Base-by-base conservation (phyloP, 2,797 vertebrate species). In the Artibeus jamaicensis region DNA sequence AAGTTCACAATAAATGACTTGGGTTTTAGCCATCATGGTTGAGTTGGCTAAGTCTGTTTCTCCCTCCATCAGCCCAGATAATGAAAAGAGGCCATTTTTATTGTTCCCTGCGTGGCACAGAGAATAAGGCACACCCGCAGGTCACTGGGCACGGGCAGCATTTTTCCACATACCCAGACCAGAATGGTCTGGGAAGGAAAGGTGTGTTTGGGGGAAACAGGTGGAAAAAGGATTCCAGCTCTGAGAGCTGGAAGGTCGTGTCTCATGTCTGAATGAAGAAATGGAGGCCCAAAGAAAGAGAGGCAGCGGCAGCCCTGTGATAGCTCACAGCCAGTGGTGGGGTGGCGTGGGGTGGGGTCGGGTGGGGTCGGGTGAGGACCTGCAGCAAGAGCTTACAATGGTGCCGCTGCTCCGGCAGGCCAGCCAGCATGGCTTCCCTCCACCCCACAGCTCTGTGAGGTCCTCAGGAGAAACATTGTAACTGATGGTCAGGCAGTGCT, bases 1-100 rank as follows among this genome's bases (percentile, higher is more conserved):
- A 86, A 77, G 77, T 68, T 50, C 48, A 44, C 74, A 73, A 90
- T 97, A 65, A 88, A 97, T 97, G 88, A 88, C 74, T 95, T 94
- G 74, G 82, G 73, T 92, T 91, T 86, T 76, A 94, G 39, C 87
- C 42, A 87, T 95, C 84, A 71, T 71, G 37, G 92, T 94, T 94
- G 78, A 81, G 55, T 79, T 96, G 53, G 81, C 89, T 53, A n/a
- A 21, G 44, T 46, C 42, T 76, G 48, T 97, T 94, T 79, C 65
- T 71, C 50, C 68, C 34, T 92, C 81, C 21, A 55, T 92, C 88
- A 71, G 62, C 44, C 62, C 62, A 67, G 93, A 79, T 86, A 96
- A 93, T 87, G 57, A 96, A 96, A 92, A 94, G 92, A 46, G 94
- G 85, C 15, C 42, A 73, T 83, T 92, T 86, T 81, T 67, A 71